Conservation (phyloP, 2,113 vertebrate genomes). For the Megalops atlanticus region DNA sequence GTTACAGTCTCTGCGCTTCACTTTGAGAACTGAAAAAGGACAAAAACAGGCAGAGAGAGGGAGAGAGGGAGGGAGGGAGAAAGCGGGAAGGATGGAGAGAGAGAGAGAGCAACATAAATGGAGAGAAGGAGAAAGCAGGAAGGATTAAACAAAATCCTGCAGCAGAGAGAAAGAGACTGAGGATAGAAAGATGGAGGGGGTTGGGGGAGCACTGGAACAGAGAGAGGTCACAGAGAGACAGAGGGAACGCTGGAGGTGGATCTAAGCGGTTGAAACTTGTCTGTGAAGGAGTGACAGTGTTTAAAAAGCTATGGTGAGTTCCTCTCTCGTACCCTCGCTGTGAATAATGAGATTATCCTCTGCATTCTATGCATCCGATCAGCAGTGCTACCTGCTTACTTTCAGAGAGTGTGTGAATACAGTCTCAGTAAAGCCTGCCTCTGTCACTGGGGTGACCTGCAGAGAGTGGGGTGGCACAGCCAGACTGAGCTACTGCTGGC, state of each 20-base stretch:
- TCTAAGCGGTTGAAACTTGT: background rate
- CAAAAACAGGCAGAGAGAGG: too few species aligned
- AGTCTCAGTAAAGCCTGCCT: background rate
- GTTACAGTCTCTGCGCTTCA: too few species aligned
- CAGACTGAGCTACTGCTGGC: too few species aligned
- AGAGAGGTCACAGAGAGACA: background rate
- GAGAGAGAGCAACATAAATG: background rate
- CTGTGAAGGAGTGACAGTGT: background rate
- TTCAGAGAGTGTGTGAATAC: conserved; percentile 4
- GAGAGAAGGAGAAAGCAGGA: background rate
- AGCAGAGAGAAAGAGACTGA: background rate
- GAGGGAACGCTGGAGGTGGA: background rate
- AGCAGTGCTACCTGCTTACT: background rate
- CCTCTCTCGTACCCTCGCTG: background rate
- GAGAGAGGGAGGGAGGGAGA: background rate
- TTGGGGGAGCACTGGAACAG: too few species aligned
- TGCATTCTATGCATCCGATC: background rate
- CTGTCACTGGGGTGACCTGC: background rate
- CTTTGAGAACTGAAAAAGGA: too few species aligned
- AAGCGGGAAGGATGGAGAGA: background rate
- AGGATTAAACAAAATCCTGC: background rate
- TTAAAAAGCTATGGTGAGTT: background rate
- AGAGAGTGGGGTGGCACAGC: background rate
- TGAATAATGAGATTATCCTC: background rate
- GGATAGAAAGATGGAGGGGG: too few species aligned